These are phyloP conservation scores for Baronia brevicornis DNA, from an alignment of 2,888 invertebrate species.

Conservation along the genomic window DNA sequence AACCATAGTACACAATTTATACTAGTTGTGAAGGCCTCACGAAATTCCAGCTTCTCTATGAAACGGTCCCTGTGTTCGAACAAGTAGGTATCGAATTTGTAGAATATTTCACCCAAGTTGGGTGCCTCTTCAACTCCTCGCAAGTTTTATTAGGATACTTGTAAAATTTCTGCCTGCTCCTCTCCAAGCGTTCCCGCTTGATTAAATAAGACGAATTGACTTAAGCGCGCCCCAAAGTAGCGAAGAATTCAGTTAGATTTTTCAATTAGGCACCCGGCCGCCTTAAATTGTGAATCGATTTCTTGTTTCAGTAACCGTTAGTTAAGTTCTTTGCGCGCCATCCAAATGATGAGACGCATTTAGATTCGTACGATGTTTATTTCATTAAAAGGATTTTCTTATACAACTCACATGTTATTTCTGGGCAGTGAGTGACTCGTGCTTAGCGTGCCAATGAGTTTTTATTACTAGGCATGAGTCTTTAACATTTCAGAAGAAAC, in stretches of 20 bases:
- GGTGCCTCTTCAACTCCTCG: slow-evolving; percentile 47
- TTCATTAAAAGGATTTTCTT: too few species aligned
- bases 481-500: too few species aligned
- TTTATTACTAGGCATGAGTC: too few species aligned
- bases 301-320: slow-evolving; percentile 27
- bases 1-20: too few species aligned
- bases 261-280: slow-evolving; percentile 29
- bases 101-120: slow-evolving; percentile 58
- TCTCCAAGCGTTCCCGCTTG: slow-evolving; percentile 62
- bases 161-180: slow-evolving; percentile 69
- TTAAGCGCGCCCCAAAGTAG: slow-evolving; percentile 40
- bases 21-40: too few species aligned
- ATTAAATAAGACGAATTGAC: slow-evolving; percentile 73
- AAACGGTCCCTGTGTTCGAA: slow-evolving; percentile 20
- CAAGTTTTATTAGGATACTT: slow-evolving; percentile 74
- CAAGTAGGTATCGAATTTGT: slow-evolving; percentile 54
- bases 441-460: too few species aligned
- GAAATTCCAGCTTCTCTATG: too few species aligned
- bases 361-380: slow-evolving; percentile 11
- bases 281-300: slow-evolving; percentile 27
- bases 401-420: too few species aligned
- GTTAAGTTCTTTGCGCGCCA: slow-evolving; percentile 28
- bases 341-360: slow-evolving; percentile 27
- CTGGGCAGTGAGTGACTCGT: too few species aligned
- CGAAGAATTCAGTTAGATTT: slow-evolving; percentile 30